A percentile compares a stretch with the other conserved stretches of the same genome.
Evolutionary conservation across 2,113 vertebrate genomes (phyloP).

Genomic region (Sinocyclocheilus anophthalmus): DNA sequence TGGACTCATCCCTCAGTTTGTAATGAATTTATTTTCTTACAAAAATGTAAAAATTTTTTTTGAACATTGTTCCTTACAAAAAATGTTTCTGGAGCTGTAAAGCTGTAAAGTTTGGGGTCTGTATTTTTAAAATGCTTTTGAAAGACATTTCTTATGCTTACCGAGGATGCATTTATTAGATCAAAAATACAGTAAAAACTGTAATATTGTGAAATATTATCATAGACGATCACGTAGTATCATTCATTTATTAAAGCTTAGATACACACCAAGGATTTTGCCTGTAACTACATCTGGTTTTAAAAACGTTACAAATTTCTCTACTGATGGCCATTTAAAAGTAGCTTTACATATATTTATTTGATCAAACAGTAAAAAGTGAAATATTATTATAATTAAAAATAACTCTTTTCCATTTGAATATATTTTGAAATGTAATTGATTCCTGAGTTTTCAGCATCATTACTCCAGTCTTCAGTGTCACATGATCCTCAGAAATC

Average conservation of each 20-base stretch:
- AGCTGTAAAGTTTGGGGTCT: neutral
- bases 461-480: too few species aligned
- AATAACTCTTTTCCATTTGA: neutral
- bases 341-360: neutral
- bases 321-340: neutral
- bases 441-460: neutral
- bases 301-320: too few species aligned
- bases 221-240: too few species aligned
- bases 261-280: too few species aligned
- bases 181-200: neutral
- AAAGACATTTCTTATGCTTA: neutral
- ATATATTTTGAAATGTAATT: neutral
- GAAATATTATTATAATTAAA: neutral
- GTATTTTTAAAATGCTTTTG: neutral
- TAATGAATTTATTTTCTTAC: neutral
- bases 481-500: neutral
- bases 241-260: too few species aligned
- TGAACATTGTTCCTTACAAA: neutral
- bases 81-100: neutral
- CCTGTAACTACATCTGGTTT: too few species aligned
- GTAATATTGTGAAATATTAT: neutral
- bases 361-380: neutral
- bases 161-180: neutral
- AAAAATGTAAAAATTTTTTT: neutral
- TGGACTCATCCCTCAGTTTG: neutral